Base-by-base conservation (phyloP, 2,113 vertebrate genomes). In the Riparia riparia region DNA sequence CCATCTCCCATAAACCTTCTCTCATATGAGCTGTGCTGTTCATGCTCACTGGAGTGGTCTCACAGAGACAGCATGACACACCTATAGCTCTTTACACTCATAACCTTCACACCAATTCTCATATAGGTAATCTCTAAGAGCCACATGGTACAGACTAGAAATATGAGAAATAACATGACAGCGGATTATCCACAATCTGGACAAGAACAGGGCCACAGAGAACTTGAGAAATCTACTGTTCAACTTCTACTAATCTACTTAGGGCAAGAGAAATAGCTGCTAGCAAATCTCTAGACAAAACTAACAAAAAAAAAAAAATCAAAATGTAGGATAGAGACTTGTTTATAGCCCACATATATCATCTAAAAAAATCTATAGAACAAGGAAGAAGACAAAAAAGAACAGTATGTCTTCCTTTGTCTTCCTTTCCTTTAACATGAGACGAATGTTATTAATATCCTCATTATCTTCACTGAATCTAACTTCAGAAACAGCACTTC, bases 401-500 rank as follows among this genome's bases (percentile, higher is more conserved):
- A 37, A 7, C 11, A 26, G 4, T 28, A 42, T 44, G 9, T 61
- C 31, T 85, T 61, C 18, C 25, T 80, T 63, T 31, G 3, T 11
- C 39, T 77, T 44, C 63, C 53, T 68, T 58, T 44, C 44, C 32
- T 91, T 91, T 53, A 66, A 50, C 17, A 78, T 7, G 5, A 19
- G 17, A 78, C 6, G 5, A 92, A 66, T 37, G 15, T 60, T 86
- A 66, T 56, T 86, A 81, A 81, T 42, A 88, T 90, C 44, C 45
- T 90, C 88, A 66, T 88, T 93, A 89, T 21, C 17, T 63, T 90
- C 68, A 61, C 15, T 37, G 65, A 95, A 80, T 56, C 41, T 10
- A 78, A 92, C 80, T 73, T 84, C 86, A 86, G 74, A 95, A 81
- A 28, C 41, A 91, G 44, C 53, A 70, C 45, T 83, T 84, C 72